phyloP scores from a whole-genome alignment of 2,888 invertebrate genomes.

The Polietes domitor region DNA sequence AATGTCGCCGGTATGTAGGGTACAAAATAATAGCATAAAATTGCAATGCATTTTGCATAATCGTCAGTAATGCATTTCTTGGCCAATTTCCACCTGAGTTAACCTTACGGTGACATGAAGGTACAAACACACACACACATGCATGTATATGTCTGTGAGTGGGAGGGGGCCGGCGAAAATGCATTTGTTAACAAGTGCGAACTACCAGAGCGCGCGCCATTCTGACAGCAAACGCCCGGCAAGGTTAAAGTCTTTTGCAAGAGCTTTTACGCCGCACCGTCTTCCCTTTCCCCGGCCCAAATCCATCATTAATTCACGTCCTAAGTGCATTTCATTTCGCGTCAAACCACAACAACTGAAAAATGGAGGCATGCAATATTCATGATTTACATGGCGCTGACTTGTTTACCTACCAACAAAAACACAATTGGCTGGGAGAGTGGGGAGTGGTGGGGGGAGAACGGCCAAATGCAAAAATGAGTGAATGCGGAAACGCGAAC shows the following conservation, averaged over 20 bases:
- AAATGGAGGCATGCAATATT: conserved; percentile 10
- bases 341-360: conserved; percentile 35
- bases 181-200: conserved; percentile 21
- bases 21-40: conserved; percentile 23
- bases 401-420: conserved; percentile 15
- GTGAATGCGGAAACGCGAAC: conserved; percentile 30
- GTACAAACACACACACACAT: too few relatives aligned
- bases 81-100: conserved; percentile 23
- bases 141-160: too few relatives aligned
- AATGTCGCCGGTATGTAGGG: not conserved
- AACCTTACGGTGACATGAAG: conserved; percentile 1
- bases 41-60: conserved; percentile 19
- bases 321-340: conserved; percentile 31
- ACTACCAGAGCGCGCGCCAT: not conserved
- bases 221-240: conserved; percentile 23
- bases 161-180: not conserved
- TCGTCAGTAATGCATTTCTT: conserved; percentile 22
- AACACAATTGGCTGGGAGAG: not conserved
- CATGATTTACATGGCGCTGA: conserved; percentile 21
- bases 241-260: conserved; percentile 39
- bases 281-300: not conserved
- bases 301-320: conserved; percentile 28
- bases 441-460: not conserved
- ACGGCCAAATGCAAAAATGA: conserved; percentile 1
- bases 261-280: not conserved